phyloP scores from a whole-genome alignment of 2,797 vertebrate species.

The Aselliscus stoliczkanus region DNA sequence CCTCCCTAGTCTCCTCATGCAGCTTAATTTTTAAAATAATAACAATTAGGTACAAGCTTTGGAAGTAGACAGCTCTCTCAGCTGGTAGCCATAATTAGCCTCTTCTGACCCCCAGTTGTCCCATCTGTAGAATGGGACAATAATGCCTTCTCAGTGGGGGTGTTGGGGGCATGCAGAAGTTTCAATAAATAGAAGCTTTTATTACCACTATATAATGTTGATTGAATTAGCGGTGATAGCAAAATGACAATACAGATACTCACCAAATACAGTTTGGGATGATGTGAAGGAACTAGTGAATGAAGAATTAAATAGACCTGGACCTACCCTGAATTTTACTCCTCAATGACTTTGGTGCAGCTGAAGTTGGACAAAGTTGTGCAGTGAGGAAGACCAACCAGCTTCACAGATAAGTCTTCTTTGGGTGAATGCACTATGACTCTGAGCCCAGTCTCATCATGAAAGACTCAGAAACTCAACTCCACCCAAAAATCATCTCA shows the following conservation, averaged over 20 bases:
- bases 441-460: background rate
- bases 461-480: background rate
- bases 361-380: background rate
- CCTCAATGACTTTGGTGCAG: background rate
- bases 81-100: background rate
- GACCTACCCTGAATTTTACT: background rate
- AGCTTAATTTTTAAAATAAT: conserved; percentile 11
- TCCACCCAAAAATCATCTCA: background rate
- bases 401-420: background rate
- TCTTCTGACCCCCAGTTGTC: background rate
- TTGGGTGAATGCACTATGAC: background rate
- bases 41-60: background rate
- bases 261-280: background rate
- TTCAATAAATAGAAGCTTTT: background rate
- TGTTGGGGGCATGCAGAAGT: background rate
- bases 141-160: background rate
- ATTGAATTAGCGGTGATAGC: background rate
- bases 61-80: background rate
- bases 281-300: background rate
- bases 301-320: background rate
- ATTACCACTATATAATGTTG: background rate
- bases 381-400: background rate
- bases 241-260: background rate
- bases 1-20: background rate
- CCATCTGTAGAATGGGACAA: background rate